Percentiles rank a stretch among this genome's conserved stretches.
Conservation (phyloP, 2,797 vertebrate genomes). For the Sebastes dallii region DNA sequence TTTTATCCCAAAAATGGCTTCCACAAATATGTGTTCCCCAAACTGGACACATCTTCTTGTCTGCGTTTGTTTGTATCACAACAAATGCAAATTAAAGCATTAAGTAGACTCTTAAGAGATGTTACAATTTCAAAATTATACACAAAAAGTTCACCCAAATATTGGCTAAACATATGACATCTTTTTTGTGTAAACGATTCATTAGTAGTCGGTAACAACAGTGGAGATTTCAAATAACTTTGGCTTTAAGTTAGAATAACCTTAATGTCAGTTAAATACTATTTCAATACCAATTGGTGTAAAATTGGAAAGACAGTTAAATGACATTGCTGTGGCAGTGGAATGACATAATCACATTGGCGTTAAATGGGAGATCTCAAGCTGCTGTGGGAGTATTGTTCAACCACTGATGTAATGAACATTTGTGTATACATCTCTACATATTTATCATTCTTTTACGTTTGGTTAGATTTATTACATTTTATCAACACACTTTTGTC, state of each 20-base stretch:
- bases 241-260: conserved; percentile 29
- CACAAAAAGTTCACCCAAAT: conserved; percentile 18
- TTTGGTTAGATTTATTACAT: conserved; percentile 75
- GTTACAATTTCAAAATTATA: conserved; percentile 4
- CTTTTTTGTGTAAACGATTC: conserved; percentile 29
- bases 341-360: conserved; percentile 2
- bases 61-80: conserved; percentile 18
- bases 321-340: conserved; percentile 19
- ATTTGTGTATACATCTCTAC: conserved; percentile 49
- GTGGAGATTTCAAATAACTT: conserved; percentile 19
- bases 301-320: conserved; percentile 10
- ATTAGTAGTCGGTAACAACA: conserved; percentile 29
- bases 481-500: conserved; percentile 60
- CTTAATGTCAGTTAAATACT: background rate
- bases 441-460: conserved; percentile 59
- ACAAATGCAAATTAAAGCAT: conserved; percentile 2
- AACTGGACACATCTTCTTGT: background rate
- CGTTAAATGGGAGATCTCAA: conserved; percentile 29
- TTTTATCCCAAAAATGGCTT: conserved; percentile 25
- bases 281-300: background rate
- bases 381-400: conserved; percentile 37
- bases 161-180: conserved; percentile 22
- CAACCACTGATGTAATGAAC: conserved; percentile 59
- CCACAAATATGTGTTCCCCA: background rate
- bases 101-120: background rate